Conservation (phyloP, 2,113 vertebrate species). For the Chloropsis hardwickii region DNA sequence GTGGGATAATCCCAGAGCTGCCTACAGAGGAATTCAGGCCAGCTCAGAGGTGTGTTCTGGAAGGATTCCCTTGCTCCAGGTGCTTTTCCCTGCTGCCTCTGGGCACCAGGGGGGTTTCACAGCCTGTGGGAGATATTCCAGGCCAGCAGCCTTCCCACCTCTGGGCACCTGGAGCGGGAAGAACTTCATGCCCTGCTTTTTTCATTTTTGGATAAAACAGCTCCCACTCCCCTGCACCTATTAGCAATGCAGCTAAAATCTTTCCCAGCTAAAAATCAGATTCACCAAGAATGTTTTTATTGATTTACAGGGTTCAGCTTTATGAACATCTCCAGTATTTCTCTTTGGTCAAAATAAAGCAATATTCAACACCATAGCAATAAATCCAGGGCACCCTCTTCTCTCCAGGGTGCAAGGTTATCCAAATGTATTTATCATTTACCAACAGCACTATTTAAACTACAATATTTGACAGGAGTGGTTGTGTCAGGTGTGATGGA, state of each 20-base stretch:
- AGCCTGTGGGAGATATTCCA: not conserved
- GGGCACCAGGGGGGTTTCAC: not conserved
- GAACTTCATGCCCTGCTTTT: not conserved
- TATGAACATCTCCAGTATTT: conserved; percentile 56
- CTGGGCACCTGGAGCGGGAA: not conserved
- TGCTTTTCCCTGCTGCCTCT: not conserved
- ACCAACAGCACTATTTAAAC: conserved; percentile 39
- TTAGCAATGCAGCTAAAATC: not conserved
- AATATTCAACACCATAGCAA: conserved; percentile 1
- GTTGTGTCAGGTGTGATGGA: conserved; percentile 61
- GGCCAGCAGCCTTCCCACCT: not conserved
- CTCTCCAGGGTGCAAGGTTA: conserved; percentile 22
- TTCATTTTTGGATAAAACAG: not conserved
- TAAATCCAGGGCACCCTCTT: conserved; percentile 51
- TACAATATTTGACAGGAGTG: conserved; percentile 49
- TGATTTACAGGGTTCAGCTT: conserved; percentile 65
- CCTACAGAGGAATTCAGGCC: not conserved
- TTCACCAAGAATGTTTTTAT: not conserved
- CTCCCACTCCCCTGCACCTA: not conserved
- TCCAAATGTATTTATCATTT: conserved; percentile 60
- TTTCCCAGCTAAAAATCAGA: not conserved
- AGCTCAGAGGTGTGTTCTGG: not conserved
- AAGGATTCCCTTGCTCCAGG: not conserved
- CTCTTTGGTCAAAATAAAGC: conserved; percentile 61
- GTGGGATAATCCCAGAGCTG: not conserved